These are phyloP conservation scores for Myotis myotis DNA, from an alignment of 2,797 vertebrate genomes.

Conservation along the genomic window DNA sequence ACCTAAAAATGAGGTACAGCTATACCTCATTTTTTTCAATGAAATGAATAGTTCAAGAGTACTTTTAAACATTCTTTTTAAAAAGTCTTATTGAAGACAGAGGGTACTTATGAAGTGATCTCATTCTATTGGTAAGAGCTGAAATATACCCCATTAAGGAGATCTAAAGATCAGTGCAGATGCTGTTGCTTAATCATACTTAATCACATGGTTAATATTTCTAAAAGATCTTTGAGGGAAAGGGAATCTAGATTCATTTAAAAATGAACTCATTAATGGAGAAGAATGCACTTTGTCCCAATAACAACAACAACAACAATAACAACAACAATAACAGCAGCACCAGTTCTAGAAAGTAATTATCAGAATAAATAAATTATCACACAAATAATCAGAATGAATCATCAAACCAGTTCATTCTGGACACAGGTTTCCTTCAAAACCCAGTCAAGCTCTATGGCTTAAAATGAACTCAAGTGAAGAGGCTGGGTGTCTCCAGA, in stretches of 20 bases:
- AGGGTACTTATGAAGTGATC: background rate
- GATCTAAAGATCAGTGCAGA: background rate
- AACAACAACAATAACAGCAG: background rate
- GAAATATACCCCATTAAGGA: conserved; percentile 8
- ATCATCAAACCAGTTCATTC: conserved; percentile 38
- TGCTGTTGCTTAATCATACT: background rate
- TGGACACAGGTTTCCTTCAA: conserved; percentile 29
- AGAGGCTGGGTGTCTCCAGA: conserved; percentile 35
- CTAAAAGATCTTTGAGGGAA: conserved; percentile 4
- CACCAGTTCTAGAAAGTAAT: background rate
- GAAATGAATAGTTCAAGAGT: background rate
- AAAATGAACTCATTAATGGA: conserved; percentile 12
- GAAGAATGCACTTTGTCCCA: background rate
- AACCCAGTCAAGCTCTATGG: conserved; percentile 33
- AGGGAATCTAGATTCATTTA: conserved; percentile 11
- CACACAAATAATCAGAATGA: background rate
- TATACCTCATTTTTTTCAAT: background rate
- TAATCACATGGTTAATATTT: background rate
- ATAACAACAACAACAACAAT: background rate
- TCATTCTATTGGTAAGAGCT: background rate
- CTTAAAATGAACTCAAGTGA: background rate
- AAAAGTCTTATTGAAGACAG: background rate
- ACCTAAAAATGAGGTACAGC: background rate
- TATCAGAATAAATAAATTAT: background rate
- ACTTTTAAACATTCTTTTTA: background rate